These are phyloP conservation scores for Trinorchestia longiramus DNA, from an alignment of 1,140 invertebrate species.

Conservation along the genomic window DNA sequence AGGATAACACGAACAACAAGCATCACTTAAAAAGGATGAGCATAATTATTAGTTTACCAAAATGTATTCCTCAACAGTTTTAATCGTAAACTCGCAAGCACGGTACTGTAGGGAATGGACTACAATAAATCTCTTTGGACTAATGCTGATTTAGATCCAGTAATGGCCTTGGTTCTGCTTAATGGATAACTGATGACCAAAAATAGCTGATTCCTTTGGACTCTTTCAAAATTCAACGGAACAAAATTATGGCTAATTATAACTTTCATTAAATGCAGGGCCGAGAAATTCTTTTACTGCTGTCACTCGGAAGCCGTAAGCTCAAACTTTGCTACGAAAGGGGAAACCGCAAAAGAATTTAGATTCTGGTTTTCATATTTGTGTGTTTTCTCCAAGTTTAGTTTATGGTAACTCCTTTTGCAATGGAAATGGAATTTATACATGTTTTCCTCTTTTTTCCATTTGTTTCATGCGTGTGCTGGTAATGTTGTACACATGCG, in stretches of 20 bases:
- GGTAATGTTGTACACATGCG: too few relatives aligned
- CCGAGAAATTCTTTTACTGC: neutral
- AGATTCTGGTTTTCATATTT: neutral
- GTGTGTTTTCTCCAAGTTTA: neutral
- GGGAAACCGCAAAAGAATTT: neutral
- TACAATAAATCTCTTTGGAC: neutral
- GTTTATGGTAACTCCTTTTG: too few relatives aligned
- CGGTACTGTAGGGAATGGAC: neutral
- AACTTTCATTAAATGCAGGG: neutral
- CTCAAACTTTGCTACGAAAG: neutral
- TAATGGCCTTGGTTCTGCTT: neutral
- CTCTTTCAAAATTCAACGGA: neutral
- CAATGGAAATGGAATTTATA: too few relatives aligned
- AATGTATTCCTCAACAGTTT: neutral
- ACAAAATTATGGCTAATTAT: neutral
- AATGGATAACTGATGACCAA: conserved; percentile 1
- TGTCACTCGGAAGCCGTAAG: neutral
- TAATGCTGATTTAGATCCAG: neutral
- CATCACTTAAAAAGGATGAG: neutral
- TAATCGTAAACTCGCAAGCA: neutral
- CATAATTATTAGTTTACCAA: neutral
- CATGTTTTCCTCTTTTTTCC: too few relatives aligned
- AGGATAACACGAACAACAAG: neutral
- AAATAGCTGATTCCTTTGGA: neutral
- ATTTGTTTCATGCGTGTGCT: too few relatives aligned